These are phyloP conservation scores for Xanthorhoe designata DNA, from an alignment of 2,888 invertebrate genomes.

Conservation along the genomic window DNA sequence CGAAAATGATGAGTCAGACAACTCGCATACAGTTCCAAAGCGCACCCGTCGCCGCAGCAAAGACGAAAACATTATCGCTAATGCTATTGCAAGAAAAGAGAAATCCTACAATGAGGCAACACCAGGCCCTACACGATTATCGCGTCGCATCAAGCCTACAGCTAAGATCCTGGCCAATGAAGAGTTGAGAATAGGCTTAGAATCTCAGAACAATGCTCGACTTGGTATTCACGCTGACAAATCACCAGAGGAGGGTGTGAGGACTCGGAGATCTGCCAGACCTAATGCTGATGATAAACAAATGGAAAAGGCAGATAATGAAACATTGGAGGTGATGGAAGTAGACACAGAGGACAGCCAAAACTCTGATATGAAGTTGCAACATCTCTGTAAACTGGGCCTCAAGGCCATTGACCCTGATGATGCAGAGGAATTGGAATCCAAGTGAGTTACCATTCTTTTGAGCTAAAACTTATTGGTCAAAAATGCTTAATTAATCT, in stretches of 20 bases:
- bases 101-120: slow-evolving; percentile 86
- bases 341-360: slow-evolving; percentile 61
- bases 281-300: slow-evolving; percentile 51
- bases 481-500: no score
- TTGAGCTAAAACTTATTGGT: no score
- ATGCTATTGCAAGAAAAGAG: slow-evolving; percentile 90
- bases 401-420: slow-evolving; percentile 72
- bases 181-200: slow-evolving; percentile 85
- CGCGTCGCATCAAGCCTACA: slow-evolving; percentile 88
- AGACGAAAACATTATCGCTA: slow-evolving; percentile 88
- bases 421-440: slow-evolving; percentile 59
- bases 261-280: slow-evolving; percentile 67
- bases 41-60: slow-evolving; percentile 87
- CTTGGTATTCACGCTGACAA: slow-evolving; percentile 73
- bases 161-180: slow-evolving; percentile 88
- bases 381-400: slow-evolving; percentile 85
- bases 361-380: slow-evolving; percentile 83
- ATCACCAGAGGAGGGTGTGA: slow-evolving; percentile 69
- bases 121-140: slow-evolving; percentile 62
- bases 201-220: slow-evolving; percentile 84
- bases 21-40: slow-evolving; percentile 79
- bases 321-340: slow-evolving; percentile 50
- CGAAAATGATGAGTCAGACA: slow-evolving; percentile 75
- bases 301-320: slow-evolving; percentile 36
- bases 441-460: slow-evolving; percentile 25